Percentiles rank a stretch among this genome's conserved stretches.
Evolutionary conservation across 2,888 invertebrate species (phyloP).

Genomic region (Conomelus anceps): DNA sequence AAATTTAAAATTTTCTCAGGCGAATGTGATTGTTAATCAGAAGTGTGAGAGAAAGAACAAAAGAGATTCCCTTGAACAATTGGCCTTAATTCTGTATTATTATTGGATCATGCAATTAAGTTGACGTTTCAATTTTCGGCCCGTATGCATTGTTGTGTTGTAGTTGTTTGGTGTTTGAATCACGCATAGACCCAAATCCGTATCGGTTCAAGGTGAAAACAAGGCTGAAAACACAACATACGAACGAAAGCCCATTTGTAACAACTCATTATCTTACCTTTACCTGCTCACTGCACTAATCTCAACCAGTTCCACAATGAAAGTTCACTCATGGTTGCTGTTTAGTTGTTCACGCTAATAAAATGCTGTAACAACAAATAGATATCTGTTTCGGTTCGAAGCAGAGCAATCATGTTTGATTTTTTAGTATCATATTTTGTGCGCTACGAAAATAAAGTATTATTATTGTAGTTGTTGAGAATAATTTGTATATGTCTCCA

Average conservation of each 20-base stretch:
- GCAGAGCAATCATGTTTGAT: no score
- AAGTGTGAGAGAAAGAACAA: background rate
- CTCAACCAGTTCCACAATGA: background rate
- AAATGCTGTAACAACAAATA: no score
- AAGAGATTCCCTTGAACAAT: background rate
- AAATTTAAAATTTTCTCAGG: no score
- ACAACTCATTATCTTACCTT: background rate
- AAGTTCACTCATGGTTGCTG: background rate
- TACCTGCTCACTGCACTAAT: background rate
- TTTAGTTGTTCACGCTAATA: background rate
- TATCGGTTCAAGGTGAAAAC: background rate
- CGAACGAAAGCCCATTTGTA: background rate
- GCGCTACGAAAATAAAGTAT: no score
- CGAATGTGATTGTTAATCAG: background rate
- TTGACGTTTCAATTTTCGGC: background rate
- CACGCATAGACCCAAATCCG: background rate
- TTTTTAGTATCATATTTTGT: no score
- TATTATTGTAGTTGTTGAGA: no score
- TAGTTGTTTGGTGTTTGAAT: no score
- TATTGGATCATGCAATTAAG: background rate
- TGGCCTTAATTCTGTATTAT: background rate
- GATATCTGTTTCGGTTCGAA: no score
- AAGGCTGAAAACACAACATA: background rate
- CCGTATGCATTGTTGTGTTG: background rate
- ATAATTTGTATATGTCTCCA: no score